Evolutionary conservation across 2,888 invertebrate genomes (phyloP).

Genomic region (Phragmatobia fuliginosa): DNA sequence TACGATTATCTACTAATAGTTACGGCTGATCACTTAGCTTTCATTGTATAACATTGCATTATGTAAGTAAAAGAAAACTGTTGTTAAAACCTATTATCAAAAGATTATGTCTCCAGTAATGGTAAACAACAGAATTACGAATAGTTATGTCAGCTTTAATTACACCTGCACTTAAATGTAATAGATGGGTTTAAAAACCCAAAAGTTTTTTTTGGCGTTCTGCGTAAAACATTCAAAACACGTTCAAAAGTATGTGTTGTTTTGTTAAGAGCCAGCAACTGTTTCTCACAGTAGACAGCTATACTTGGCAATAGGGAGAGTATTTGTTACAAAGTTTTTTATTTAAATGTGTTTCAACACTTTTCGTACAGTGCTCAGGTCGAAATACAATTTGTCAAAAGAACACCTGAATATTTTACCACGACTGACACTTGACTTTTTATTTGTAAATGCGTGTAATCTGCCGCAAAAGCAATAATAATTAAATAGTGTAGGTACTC

Average conservation of each 20-base stretch:
- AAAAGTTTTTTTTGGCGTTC: constrained; percentile 12
- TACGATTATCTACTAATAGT: constrained; percentile 19
- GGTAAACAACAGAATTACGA: constrained; percentile 10
- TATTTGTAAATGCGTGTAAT: constrained; percentile 8
- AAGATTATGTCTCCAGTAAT: constrained; percentile 3
- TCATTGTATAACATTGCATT: constrained; percentile 24
- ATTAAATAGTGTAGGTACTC: constrained; percentile 4
- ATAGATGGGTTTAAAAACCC: constrained; percentile 8
- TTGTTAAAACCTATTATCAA: constrained; percentile 8
- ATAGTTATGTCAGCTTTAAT: constrained; percentile 14
- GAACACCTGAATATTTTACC: background rate
- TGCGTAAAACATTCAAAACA: constrained; percentile 1
- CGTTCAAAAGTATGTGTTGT: background rate
- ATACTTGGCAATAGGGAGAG: background rate
- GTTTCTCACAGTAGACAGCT: background rate
- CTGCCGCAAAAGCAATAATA: background rate
- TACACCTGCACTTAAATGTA: constrained; percentile 3
- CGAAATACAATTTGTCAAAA: background rate
- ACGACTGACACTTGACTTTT: constrained; percentile 1
- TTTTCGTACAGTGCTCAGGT: background rate
- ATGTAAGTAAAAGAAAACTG: constrained; percentile 22
- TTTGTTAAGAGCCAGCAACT: background rate
- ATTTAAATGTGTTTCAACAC: background rate
- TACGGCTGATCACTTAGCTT: constrained; percentile 30
- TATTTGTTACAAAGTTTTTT: background rate